These are phyloP conservation scores for Apodemia zela DNA, from an alignment of 2,888 invertebrate genomes.

Conservation along the genomic window DNA sequence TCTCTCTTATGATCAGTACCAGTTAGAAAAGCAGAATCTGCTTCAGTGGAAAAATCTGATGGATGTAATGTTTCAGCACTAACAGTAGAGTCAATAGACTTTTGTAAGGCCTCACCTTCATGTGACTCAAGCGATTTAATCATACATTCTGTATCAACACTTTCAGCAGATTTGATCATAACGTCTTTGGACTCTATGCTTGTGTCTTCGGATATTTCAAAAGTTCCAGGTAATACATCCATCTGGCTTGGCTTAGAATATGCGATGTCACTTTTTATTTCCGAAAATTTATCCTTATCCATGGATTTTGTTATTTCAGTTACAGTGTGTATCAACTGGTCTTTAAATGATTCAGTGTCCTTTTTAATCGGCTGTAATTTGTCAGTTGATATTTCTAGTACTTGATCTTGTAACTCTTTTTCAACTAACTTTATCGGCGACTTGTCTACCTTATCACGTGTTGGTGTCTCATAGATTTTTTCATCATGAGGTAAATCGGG, in stretches of 20 bases:
- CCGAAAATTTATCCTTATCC: not conserved
- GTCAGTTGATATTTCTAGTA: constrained; percentile 69
- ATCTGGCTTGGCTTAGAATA: constrained; percentile 50
- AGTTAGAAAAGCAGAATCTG: constrained; percentile 72
- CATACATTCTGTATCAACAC: constrained; percentile 74
- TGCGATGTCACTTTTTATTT: constrained; percentile 15
- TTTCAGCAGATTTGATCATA: constrained; percentile 76
- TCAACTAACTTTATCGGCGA: constrained; percentile 70
- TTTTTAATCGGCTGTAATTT: constrained; percentile 58
- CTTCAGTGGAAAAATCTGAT: constrained; percentile 75
- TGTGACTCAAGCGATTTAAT: constrained; percentile 75
- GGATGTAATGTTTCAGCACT: constrained; percentile 76
- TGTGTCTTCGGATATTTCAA: constrained; percentile 65
- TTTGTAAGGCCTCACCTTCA: constrained; percentile 73
- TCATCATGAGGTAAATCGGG: constrained; percentile 74
- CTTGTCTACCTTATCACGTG: constrained; percentile 55
- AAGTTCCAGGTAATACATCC: constrained; percentile 63
- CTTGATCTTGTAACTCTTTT: constrained; percentile 67
- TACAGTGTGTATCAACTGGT: not conserved
- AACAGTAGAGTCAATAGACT: constrained; percentile 75
- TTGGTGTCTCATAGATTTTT: constrained; percentile 59
- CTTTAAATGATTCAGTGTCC: constrained; percentile 26
- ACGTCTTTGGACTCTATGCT: constrained; percentile 68
- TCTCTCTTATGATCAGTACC: constrained; percentile 69
- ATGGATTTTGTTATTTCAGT: not conserved